Conservation (phyloP, 2,113 vertebrate species). For the Piaya cayana region DNA sequence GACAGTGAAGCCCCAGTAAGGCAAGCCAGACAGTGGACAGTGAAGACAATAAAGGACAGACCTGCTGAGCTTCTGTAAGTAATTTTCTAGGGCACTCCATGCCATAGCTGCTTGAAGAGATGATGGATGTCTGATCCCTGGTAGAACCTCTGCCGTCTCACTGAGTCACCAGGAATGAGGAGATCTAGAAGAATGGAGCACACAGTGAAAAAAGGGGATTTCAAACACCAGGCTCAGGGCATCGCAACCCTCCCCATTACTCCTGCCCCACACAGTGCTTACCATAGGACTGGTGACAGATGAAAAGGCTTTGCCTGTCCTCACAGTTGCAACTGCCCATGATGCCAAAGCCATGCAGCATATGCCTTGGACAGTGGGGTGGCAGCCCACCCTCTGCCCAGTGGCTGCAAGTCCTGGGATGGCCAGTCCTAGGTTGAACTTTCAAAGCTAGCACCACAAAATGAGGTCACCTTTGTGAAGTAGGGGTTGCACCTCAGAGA, state of each 20-base stretch:
- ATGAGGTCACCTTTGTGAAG: background rate
- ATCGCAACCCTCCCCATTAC: background rate
- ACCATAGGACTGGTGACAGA: background rate
- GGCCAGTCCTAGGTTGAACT: background rate
- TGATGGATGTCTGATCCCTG: background rate
- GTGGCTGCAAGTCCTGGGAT: background rate
- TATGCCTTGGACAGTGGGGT: background rate
- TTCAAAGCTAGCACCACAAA: background rate
- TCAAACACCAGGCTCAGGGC: background rate
- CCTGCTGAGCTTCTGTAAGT: background rate
- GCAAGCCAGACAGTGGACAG: rapidly evolving
- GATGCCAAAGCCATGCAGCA: background rate
- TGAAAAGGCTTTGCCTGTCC: background rate
- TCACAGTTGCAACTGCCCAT: background rate
- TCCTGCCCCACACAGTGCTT: rapidly evolving
- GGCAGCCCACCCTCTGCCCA: background rate
- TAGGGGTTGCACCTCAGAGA: background rate
- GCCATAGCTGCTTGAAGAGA: background rate
- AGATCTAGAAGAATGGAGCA: background rate
- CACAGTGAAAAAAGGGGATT: background rate
- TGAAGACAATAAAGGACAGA: background rate
- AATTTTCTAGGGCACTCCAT: background rate
- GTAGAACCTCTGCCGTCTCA: background rate
- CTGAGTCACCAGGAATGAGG: background rate
- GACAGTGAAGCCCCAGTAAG: background rate